A percentile compares a stretch with the other conserved stretches of the same genome.
Conservation (phyloP, 2,888 invertebrate species). For the Antheraea assamensis region DNA sequence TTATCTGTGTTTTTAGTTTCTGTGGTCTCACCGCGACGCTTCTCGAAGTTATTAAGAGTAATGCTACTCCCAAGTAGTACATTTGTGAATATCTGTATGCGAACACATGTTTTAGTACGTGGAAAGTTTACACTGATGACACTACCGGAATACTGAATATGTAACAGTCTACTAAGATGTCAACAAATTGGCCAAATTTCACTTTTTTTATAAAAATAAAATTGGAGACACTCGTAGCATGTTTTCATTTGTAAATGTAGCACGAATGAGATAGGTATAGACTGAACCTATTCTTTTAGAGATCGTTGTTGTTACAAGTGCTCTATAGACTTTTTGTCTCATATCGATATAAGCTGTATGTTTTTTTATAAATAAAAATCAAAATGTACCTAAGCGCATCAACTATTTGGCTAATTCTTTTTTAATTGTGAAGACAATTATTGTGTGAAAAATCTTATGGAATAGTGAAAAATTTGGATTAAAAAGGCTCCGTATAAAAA, state of each 20-base stretch:
- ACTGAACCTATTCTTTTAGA: neutral
- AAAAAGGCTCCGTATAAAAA: no score
- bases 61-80: slow-evolving; percentile 50
- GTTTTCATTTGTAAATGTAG: neutral
- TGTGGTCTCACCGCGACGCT: slow-evolving; percentile 26
- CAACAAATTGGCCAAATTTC: slow-evolving; percentile 1
- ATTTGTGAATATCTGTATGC: slow-evolving; percentile 36
- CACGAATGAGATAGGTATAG: neutral
- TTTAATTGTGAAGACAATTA: no score
- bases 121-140: slow-evolving; percentile 27
- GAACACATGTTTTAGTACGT: slow-evolving; percentile 24
- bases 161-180: neutral
- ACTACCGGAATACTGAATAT: slow-evolving; percentile 26
- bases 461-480: no score
- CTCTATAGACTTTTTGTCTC: no score
- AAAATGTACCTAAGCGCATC: no score
- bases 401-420: no score
- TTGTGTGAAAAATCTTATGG: no score
- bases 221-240: neutral
- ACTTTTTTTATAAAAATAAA: slow-evolving; percentile 11
- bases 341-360: no score
- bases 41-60: slow-evolving; percentile 50
- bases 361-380: no score
- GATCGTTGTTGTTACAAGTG: neutral
- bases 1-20: slow-evolving; percentile 10